A percentile compares a stretch with the other conserved stretches of the same genome.
Conservation (phyloP, 2,888 invertebrate species). For the Tetranychus truncatus region DNA sequence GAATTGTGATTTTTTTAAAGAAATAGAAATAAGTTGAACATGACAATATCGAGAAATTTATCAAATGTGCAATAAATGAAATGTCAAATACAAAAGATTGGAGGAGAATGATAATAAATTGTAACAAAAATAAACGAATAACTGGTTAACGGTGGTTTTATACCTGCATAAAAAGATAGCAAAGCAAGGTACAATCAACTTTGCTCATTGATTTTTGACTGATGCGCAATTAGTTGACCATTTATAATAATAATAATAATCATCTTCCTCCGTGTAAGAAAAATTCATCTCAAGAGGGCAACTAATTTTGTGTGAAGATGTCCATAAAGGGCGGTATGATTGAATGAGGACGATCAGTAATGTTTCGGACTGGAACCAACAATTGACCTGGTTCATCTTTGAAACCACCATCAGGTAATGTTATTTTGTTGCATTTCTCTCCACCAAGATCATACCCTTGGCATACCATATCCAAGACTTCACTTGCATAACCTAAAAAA, state of each 20-base stretch:
- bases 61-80: too few species aligned
- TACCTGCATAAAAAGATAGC: too few species aligned
- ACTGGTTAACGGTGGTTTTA: too few species aligned
- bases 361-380: constrained; percentile 12
- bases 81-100: too few species aligned
- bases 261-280: background rate
- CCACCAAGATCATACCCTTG: constrained; percentile 18
- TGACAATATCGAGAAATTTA: too few species aligned
- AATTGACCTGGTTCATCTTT: constrained; percentile 10
- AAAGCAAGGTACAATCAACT: too few species aligned
- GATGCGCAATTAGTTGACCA: background rate
- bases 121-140: too few species aligned
- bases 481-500: constrained; percentile 19
- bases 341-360: constrained; percentile 14
- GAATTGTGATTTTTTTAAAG: too few species aligned
- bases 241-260: background rate
- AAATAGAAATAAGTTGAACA: too few species aligned
- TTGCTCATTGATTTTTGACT: too few species aligned
- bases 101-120: too few species aligned
- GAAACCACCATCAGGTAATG: constrained; percentile 19
- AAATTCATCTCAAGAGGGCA: background rate
- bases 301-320: constrained; percentile 18
- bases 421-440: constrained; percentile 18
- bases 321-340: constrained; percentile 20
- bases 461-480: constrained; percentile 20